phyloP scores from a whole-genome alignment of 1,140 invertebrate species.

The Holotrichia oblita region DNA sequence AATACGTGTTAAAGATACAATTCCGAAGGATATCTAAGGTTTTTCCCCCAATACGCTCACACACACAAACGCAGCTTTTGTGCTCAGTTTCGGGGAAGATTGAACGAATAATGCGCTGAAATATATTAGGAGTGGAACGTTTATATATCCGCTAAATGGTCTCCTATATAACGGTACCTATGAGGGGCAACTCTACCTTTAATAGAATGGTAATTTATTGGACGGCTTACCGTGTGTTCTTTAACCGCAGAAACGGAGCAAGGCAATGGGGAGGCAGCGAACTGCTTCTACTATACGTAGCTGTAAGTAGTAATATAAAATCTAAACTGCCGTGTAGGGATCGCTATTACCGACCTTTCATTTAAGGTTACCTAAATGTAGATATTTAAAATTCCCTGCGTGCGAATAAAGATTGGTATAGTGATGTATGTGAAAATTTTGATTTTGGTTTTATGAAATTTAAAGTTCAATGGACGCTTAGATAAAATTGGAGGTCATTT shows the following conservation, averaged over 20 bases:
- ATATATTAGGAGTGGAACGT: neutral
- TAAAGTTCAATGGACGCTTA: no score
- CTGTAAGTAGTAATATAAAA: neutral
- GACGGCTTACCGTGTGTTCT: neutral
- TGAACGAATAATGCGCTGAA: neutral
- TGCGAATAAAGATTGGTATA: neutral
- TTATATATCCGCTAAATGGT: conserved; percentile 13
- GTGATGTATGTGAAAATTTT: neutral
- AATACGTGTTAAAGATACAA: conserved; percentile 3
- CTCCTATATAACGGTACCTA: neutral
- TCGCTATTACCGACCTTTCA: neutral
- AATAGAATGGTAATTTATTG: conserved; percentile 14
- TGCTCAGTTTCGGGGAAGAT: neutral
- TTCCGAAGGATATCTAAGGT: neutral
- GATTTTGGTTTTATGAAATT: no score
- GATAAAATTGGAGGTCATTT: no score
- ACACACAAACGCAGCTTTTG: no score
- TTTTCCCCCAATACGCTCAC: no score
- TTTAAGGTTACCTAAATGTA: neutral
- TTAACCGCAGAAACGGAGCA: conserved; percentile 5
- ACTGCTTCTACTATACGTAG: neutral
- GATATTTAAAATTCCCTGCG: neutral
- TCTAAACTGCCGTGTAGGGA: neutral
- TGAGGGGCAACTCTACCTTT: neutral
- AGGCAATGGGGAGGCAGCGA: neutral